Base-by-base conservation (phyloP, 2,113 vertebrate species). In the Nyctereutes procyonoides region DNA sequence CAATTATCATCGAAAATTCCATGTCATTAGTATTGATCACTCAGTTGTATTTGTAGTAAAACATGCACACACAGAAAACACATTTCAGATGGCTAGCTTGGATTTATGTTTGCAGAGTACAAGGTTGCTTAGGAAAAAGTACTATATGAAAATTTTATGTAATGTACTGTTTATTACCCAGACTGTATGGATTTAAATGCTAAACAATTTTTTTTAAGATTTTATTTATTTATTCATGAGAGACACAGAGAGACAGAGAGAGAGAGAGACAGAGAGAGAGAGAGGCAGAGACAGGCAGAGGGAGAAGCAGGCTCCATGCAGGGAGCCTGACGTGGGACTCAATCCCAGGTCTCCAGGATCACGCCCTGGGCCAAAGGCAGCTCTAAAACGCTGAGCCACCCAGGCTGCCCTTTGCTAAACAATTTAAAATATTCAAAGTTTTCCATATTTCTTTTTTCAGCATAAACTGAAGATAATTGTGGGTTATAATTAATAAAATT, bases 121-220 rank as follows among this genome's bases (percentile, higher is more conserved):
- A 35, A 20, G 13, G 15, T 62, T 93, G 26, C 32, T 94, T 77
- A 63, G 11, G 67, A 95, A 93, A 95, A 88, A 63, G 58, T 83
- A 80, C 62, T 56, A 0, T 81, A 24, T 86, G 13, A 73, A 55
- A 94, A 55, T 79, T 69, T 16, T 16, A 43, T 88, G 8, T 69
- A 62, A 83, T 76, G 2, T 62, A 56, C 24, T 79, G 32, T 58
- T 76, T 74, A 38, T 62, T 77, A 88, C 13, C 20, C 60, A 32
- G 19, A 30, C 9, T 83, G 28, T 73, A 71, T 53, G 28, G 26
- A 92, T 67, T 80, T 95, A 96, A 92, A 88, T 77, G 15, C 55
- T 94, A 74, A 90, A 76, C 19, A 87, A 91, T 60, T 80, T 58
- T 43, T 43, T 43, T 43, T 7, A 43, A 43, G 43, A 43, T 43